phyloP scores from a whole-genome alignment of 2,113 vertebrate species.

The Syngnathus scovelli region DNA sequence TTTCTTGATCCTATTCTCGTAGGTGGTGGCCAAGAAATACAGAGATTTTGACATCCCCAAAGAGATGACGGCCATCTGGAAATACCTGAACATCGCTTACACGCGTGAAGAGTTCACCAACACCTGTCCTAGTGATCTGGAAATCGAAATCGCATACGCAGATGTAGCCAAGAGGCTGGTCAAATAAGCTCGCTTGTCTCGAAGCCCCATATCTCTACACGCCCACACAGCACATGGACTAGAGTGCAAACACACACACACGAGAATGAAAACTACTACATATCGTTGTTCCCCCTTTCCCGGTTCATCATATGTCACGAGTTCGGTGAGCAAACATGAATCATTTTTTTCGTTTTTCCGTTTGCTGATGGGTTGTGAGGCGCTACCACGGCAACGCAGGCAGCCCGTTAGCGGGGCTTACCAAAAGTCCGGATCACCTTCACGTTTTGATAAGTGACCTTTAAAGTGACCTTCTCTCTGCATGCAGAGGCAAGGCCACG shows the following conservation, averaged over 20 bases:
- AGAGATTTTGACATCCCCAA: conserved; percentile 92
- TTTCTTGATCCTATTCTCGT: neutral
- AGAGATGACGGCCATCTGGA: conserved; percentile 89
- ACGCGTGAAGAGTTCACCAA: conserved; percentile 96
- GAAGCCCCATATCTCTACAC: neutral
- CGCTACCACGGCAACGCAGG: conserved; percentile 10
- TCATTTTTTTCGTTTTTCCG: conserved; percentile 12
- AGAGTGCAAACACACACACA: conserved; percentile 51
- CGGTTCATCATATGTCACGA: conserved; percentile 32
- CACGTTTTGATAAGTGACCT: conserved; percentile 49
- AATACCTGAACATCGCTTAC: conserved; percentile 90
- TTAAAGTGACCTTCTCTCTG: conserved; percentile 47
- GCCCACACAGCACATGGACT: conserved; percentile 42
- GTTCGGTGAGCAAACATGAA: conserved; percentile 33
- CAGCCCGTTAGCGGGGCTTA: conserved; percentile 27
- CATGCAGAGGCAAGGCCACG: conserved; percentile 15
- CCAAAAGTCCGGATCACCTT: conserved; percentile 18
- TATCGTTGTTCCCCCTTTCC: conserved; percentile 50
- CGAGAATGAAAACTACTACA: conserved; percentile 57
- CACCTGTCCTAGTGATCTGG: conserved; percentile 93
- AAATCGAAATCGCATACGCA: conserved; percentile 94
- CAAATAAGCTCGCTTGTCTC: conserved; percentile 72
- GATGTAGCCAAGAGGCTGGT: conserved; percentile 96
- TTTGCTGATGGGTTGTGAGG: conserved; percentile 27
- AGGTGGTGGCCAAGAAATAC: conserved; percentile 98